Evolutionary conservation across 2,113 vertebrate species (phyloP).

Genomic region (Elachura formosa): DNA sequence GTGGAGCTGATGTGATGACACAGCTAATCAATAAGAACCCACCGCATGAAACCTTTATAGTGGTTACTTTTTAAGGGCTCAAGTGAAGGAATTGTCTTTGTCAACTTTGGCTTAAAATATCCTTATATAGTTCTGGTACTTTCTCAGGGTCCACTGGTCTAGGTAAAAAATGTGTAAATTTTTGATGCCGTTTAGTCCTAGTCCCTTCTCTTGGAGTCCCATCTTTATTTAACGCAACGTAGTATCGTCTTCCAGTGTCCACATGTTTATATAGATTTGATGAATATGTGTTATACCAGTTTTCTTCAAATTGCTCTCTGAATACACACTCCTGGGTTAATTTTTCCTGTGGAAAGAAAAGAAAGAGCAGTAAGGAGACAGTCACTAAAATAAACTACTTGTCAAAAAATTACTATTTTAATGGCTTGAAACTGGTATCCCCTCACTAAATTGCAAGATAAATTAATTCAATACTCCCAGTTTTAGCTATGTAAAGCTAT

Average conservation of each 20-base stretch:
- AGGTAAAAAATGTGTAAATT: slow-evolving; percentile 98
- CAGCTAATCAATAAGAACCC: slow-evolving; percentile 84
- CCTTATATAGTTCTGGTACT: slow-evolving; percentile 97
- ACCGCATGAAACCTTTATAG: slow-evolving; percentile 80
- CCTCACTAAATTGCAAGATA: background rate
- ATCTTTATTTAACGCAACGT: slow-evolving; percentile 96
- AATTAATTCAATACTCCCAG: background rate
- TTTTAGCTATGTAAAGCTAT: background rate
- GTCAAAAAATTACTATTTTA: background rate
- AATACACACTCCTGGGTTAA: slow-evolving; percentile 94
- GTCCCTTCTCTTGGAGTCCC: slow-evolving; percentile 90
- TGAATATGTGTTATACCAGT: slow-evolving; percentile 99
- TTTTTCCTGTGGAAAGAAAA: slow-evolving; percentile 82
- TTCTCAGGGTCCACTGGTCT: slow-evolving; percentile 96
- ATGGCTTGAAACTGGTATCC: background rate
- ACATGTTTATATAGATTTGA: slow-evolving; percentile 97
- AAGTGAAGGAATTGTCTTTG: slow-evolving; percentile 83
- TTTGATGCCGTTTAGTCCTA: slow-evolving; percentile 95
- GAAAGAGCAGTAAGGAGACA: slow-evolving; percentile 17
- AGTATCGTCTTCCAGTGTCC: slow-evolving; percentile 91
- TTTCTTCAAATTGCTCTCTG: slow-evolving; percentile 98
- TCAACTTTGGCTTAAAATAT: slow-evolving; percentile 97
- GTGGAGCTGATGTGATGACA: slow-evolving; percentile 82
- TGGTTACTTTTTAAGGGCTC: slow-evolving; percentile 85
- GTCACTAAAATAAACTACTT: background rate